Percentiles rank a stretch among this genome's conserved stretches.
Conservation (phyloP, 64 coral and sea anemone species). For the Platygyra sinensis region DNA sequence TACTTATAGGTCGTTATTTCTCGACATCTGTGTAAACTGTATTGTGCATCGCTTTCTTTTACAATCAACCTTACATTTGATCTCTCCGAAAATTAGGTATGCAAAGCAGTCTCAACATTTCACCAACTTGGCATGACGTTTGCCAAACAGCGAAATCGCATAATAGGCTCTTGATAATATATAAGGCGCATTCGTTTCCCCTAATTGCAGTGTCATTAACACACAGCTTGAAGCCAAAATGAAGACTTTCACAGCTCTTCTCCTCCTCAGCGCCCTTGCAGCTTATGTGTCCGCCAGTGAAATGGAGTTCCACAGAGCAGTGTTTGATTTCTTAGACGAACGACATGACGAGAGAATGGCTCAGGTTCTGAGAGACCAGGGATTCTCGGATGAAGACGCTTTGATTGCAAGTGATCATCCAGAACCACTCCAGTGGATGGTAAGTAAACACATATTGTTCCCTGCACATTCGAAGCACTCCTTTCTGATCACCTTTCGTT, state of each 20-base stretch:
- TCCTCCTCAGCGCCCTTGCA: background rate
- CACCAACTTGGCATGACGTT: too few species aligned
- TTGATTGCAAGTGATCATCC: background rate
- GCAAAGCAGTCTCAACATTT: too few species aligned
- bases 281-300: conserved; percentile 5
- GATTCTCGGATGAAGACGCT: background rate
- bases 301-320: background rate
- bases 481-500: too few species aligned
- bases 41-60: too few species aligned
- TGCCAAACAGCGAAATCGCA: too few species aligned
- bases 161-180: background rate
- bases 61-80: too few species aligned
- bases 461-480: too few species aligned
- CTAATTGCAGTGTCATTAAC: background rate
- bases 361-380: conserved; percentile 14
- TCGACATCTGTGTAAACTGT: too few species aligned
- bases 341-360: background rate
- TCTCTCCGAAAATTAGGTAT: too few species aligned
- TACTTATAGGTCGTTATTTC: too few species aligned
- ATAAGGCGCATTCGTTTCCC: background rate
- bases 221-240: conserved; percentile 19
- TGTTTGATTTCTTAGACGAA: conserved; percentile 12
- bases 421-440: background rate
- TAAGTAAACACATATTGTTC: background rate
- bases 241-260: conserved; percentile 13